Evolutionary conservation across 2,888 invertebrate species (phyloP), one percentile per base, ranked within the genome.

Genomic region (Phorcus lineatus): DNA sequence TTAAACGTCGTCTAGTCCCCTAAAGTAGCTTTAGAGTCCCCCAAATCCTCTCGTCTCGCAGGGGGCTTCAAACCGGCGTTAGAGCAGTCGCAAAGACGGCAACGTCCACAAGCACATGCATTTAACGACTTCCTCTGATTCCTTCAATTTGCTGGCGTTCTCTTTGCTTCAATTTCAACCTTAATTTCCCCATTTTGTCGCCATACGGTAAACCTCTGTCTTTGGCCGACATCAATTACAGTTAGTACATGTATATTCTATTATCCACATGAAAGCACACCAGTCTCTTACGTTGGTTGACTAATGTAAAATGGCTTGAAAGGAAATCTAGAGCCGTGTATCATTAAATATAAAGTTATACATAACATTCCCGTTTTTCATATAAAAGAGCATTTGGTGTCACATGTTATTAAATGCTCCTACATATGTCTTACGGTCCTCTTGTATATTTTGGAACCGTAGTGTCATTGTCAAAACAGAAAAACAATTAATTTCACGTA

Each of bases 21-120:
- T 11, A 70, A 70, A 70, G 70, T 70, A 70, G 70, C 19, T 70
- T 36, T 70, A 70, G 70, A 70, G 31, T 70, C 70, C n/a, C 36
- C 31, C 36, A n/a, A 36, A 70, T 70, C 70, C 40, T 6, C 28
- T 2, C 40, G 70, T 70, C 70, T 70, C 70, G 19, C 17, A 36
- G 70, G 70, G 40, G 70, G 36, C 19, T 70, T 36, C 19, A 11
- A 19, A 2, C 31, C 13, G 11, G 31, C 70, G 11, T 9, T 3
- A 17, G 7, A 19, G 70, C 40, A 70, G 70, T 36, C 70, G 17
- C 17, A 28, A 19, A 19, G 70, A n/a, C 70, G 70, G 36, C 31
- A 31, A 11, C 31, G 6, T 19, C 28, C 70, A 36, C 13, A 24
- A 6, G 9, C 40, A 70, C 70, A 70, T 70, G 70, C 70, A 31